Evolutionary conservation across 1,140 invertebrate species (phyloP), one percentile per base, ranked within the genome.

Genomic region (Mactra quadrangularis): DNA sequence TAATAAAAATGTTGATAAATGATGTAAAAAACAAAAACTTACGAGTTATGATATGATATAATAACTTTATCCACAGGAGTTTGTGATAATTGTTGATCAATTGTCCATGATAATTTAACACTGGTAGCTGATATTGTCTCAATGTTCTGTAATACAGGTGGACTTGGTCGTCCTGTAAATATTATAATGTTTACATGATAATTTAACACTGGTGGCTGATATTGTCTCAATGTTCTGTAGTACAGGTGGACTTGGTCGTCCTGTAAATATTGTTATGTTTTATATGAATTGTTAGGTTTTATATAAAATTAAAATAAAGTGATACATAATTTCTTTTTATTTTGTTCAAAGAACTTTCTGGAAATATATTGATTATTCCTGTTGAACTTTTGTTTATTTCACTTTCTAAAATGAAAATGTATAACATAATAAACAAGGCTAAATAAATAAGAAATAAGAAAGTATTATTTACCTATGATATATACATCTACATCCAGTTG

Each of bases 1-100:
- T n/a, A n/a, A n/a, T n/a, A n/a, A n/a, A n/a, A n/a, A n/a, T n/a
- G n/a, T n/a, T n/a, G n/a, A n/a, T n/a, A n/a, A n/a, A n/a, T n/a
- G n/a, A n/a, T n/a, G n/a, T n/a, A n/a, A n/a, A n/a, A n/a, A n/a
- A n/a, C 38, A 41, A 41, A 7, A 41, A 66, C 76, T 79, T 50
- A 82, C 79, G 22, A 45, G 52, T 75, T 82, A 35, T 57, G 72
- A 33, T 64, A 82, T 41, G 38, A 74, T 25, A 82, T 75, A 59
- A 74, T n/a, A 19, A 82, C 27, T 50, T 53, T 47, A 57, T 52
- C 29, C 4, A 82, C 52, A 29, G 79, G 79, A 38, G 79, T 82
- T 31, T 82, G 79, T 6, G 60, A 41, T 35, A 52, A 41, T 41
- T 29, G 15, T 38, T 82, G 79, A 6, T 82, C 45, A 17, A 74